phyloP scores from a whole-genome alignment of 2,888 invertebrate species.

The Macroteleia sp. region DNA sequence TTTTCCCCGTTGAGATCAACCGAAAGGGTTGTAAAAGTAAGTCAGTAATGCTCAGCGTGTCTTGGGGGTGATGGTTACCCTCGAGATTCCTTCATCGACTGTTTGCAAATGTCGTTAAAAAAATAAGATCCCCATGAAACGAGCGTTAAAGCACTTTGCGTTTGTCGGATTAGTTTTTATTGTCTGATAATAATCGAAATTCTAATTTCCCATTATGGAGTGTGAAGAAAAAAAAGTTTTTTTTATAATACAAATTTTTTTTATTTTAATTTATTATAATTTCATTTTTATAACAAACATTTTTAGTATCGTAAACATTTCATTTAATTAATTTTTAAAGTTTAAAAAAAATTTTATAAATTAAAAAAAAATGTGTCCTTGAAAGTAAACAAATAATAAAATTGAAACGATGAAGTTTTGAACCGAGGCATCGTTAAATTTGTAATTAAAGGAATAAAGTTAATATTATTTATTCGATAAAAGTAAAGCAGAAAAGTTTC shows the following conservation, averaged over 20 bases:
- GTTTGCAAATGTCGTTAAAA: conserved; percentile 62
- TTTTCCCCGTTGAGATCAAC: conserved; percentile 18
- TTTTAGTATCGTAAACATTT: no score
- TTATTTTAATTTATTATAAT: no score
- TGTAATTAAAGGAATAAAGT: no score
- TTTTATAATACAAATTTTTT: no score
- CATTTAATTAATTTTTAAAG: no score
- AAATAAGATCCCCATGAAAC: conserved; percentile 54
- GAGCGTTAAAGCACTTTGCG: conserved; percentile 56
- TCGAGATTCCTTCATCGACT: conserved; percentile 50
- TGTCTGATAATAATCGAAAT: conserved; percentile 37
- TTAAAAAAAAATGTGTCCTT: no score
- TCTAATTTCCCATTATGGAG: conserved; percentile 10
- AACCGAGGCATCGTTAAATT: no score
- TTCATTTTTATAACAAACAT: no score
- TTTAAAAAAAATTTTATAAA: no score
- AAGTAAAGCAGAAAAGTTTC: conserved; percentile 28
- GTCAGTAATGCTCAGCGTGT: conserved; percentile 64
- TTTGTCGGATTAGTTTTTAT: conserved; percentile 54
- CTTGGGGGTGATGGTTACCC: conserved; percentile 47
- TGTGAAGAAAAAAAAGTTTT: background rate
- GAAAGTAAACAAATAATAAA: no score
- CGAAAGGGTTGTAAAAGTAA: conserved; percentile 66
- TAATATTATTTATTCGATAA: no score
- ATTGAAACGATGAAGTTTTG: no score